Percentiles rank a stretch among this genome's conserved stretches.
phyloP scores from a whole-genome alignment of 2,888 invertebrate genomes.

The Masnerella sp. region DNA sequence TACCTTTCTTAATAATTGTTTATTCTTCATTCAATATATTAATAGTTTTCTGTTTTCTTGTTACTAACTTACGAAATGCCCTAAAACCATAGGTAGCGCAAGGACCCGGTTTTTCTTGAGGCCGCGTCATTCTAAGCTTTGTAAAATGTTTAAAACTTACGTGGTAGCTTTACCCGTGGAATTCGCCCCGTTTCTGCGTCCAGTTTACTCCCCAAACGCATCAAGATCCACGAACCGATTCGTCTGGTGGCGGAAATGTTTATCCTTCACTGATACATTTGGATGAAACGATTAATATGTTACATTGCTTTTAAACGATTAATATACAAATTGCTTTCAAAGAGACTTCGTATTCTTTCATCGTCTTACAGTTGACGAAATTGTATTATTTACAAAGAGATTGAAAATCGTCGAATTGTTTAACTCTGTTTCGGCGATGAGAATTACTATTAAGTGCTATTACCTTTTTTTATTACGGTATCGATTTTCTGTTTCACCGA shows the following conservation, averaged over 20 bases:
- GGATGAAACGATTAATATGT: no score
- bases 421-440: not conserved
- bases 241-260: no score
- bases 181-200: slow-evolving; percentile 44
- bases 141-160: slow-evolving; percentile 73
- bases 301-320: no score
- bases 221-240: no score
- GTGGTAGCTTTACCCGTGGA: slow-evolving; percentile 63
- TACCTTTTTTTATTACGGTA: not conserved
- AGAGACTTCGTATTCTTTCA: no score
- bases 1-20: no score
- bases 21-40: slow-evolving; percentile 63
- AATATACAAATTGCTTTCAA: no score
- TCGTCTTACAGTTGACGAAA: no score
- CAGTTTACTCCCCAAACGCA: not conserved
- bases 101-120: slow-evolving; percentile 66
- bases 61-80: slow-evolving; percentile 69
- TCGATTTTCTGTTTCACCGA: not conserved
- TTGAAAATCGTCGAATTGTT: no score
- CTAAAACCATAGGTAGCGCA: slow-evolving; percentile 69
- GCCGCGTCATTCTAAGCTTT: slow-evolving; percentile 64
- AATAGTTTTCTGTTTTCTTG: slow-evolving; percentile 51
- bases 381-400: no score
- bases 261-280: no score
- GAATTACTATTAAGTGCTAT: not conserved